A percentile compares a stretch with the other conserved stretches of the same genome.
Evolutionary conservation across 2,888 invertebrate species (phyloP).

Genomic region (Fissipunctia ypsillon): DNA sequence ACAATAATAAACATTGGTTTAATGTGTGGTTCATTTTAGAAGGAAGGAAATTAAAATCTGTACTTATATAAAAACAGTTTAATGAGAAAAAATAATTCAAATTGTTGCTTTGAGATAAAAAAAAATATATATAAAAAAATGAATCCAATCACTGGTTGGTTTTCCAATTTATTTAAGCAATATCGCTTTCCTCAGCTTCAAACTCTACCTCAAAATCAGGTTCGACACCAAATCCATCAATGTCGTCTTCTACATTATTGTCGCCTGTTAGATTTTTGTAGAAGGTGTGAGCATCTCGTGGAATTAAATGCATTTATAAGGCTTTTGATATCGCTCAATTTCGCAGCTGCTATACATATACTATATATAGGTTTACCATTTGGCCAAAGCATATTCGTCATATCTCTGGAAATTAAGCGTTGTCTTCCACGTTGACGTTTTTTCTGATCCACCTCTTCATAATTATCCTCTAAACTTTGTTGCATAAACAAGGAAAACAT

Average conservation of each 20-base stretch:
- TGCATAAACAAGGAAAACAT: conserved; percentile 21
- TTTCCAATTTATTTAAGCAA: conserved; percentile 3
- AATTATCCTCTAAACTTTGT: conserved; percentile 10
- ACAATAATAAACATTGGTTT: background rate
- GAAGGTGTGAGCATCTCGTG: conserved; percentile 10
- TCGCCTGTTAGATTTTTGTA: background rate
- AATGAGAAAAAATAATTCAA: conserved; percentile 1
- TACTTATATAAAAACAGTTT: conserved; percentile 4
- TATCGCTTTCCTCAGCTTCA: conserved; percentile 17
- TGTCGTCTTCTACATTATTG: conserved; percentile 19
- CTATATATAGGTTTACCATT: conserved; percentile 18
- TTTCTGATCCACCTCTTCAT: conserved; percentile 2
- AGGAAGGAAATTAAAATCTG: conserved; percentile 2
- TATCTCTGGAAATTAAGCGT: background rate
- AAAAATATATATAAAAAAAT: conserved; percentile 1
- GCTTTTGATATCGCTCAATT: conserved; percentile 16
- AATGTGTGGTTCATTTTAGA: conserved; percentile 15
- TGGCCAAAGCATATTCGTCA: conserved; percentile 6
- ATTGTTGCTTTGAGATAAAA: background rate
- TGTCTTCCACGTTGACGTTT: conserved; percentile 2
- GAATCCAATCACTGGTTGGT: background rate
- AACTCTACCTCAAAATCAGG: conserved; percentile 6
- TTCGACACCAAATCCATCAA: conserved; percentile 11
- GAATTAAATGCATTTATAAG: conserved; percentile 10
- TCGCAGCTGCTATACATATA: conserved; percentile 7